phyloP scores from a whole-genome alignment of 2,888 invertebrate species.

The Auanema sp. region DNA sequence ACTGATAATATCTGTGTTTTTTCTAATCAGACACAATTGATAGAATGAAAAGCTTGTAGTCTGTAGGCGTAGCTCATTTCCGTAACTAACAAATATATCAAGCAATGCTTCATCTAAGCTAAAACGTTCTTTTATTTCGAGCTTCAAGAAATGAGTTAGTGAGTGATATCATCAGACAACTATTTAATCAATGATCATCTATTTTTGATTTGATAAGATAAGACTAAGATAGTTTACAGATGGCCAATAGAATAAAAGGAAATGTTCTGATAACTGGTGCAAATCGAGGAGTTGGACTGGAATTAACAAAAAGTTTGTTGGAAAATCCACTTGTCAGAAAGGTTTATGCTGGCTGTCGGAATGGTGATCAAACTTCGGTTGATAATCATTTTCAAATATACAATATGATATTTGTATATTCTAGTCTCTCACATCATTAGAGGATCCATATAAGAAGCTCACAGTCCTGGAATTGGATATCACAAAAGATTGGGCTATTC shows the following conservation, averaged over 20 bases:
- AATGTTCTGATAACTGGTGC: conserved; percentile 16
- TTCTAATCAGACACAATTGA: background rate
- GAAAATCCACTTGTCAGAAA: conserved; percentile 9
- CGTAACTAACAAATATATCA: background rate
- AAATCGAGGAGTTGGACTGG: conserved; percentile 19
- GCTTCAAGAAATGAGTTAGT: too few relatives aligned
- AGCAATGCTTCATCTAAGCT: background rate
- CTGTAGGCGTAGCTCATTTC: background rate
- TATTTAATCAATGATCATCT: too few relatives aligned
- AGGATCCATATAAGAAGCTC: conserved; percentile 14
- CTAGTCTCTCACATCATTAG: conserved; percentile 11
- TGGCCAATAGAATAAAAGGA: conserved; percentile 7
- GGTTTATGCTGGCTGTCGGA: conserved; percentile 18
- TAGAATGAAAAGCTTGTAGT: too few relatives aligned
- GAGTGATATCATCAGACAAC: too few relatives aligned
- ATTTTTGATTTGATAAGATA: too few relatives aligned
- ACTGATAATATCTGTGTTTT: too few relatives aligned
- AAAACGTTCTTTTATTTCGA: too few relatives aligned
- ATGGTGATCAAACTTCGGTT: conserved; percentile 13
- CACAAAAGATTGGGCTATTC: conserved; percentile 18
- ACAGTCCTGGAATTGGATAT: conserved; percentile 13
- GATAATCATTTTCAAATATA: background rate
- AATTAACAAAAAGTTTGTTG: conserved; percentile 13
- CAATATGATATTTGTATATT: background rate
- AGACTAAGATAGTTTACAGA: too few relatives aligned